Percentiles rank a stretch among this genome's conserved stretches.
Conservation (phyloP, 2,888 invertebrate genomes). For the Megalurothrips usitatus region DNA sequence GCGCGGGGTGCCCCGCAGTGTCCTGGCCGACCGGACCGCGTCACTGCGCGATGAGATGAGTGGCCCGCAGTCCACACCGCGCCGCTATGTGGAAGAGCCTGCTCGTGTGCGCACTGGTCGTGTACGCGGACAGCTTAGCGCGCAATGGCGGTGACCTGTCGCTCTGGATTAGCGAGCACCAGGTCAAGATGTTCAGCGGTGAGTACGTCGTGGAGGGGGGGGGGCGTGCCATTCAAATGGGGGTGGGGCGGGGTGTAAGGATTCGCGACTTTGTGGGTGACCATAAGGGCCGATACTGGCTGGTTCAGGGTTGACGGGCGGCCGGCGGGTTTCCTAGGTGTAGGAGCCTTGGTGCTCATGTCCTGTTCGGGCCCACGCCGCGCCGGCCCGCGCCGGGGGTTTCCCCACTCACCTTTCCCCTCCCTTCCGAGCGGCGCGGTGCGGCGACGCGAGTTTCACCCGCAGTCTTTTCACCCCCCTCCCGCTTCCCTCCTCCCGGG, state of each 20-base stretch:
- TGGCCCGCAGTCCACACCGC: not conserved
- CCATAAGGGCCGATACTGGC: not conserved
- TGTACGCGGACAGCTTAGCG: not conserved
- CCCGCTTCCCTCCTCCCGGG: no score
- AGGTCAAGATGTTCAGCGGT: conserved; percentile 89
- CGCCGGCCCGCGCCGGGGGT: no score
- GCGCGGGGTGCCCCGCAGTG: no score
- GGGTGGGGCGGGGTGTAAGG: no score
- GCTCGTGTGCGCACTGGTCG: not conserved
- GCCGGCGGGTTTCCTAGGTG: no score
- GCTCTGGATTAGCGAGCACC: conserved; percentile 86
- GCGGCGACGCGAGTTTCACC: no score
- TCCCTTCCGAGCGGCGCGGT: no score
- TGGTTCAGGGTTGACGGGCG: not conserved
- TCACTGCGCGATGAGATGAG: conserved; percentile 2
- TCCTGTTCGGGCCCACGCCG: no score
- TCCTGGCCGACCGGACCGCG: not conserved
- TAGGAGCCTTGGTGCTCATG: no score
- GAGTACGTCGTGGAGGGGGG: conserved; percentile 42
- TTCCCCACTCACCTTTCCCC: no score
- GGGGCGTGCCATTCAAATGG: not conserved
- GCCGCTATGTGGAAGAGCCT: conserved; percentile 10
- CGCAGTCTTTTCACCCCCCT: no score
- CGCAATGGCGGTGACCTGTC: conserved; percentile 60
- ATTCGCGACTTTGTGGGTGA: no score